Conservation (phyloP, 2,888 invertebrate species). For the Drosophila eohydei region DNA sequence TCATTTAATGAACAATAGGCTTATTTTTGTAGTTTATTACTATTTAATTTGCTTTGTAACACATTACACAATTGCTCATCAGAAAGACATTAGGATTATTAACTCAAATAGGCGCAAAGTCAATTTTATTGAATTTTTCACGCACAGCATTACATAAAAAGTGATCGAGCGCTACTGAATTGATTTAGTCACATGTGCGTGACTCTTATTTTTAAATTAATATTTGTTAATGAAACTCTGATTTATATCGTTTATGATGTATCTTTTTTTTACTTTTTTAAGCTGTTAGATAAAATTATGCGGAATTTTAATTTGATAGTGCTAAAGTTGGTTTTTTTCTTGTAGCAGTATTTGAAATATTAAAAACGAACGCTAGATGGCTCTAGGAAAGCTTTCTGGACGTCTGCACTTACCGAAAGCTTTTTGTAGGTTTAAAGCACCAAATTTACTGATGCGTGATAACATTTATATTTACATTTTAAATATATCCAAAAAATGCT, state of each 20-base stretch:
- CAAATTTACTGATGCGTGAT: background rate
- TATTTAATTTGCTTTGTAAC: background rate
- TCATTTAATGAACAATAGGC: background rate
- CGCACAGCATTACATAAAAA: background rate
- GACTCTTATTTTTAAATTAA: constrained; percentile 31
- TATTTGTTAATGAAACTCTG: constrained; percentile 3
- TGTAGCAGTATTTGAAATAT: background rate
- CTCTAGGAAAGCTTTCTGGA: background rate
- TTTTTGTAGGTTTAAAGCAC: background rate
- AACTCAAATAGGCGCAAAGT: background rate
- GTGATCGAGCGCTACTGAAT: background rate
- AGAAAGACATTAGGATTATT: constrained; percentile 48
- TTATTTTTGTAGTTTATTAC: background rate
- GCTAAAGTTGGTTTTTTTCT: background rate
- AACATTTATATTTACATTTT: background rate
- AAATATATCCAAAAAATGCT: background rate
- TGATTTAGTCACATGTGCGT: constrained; percentile 34
- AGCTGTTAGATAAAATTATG: background rate
- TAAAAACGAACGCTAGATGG: constrained; percentile 5
- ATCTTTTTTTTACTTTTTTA: too few species aligned
- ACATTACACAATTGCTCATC: constrained; percentile 22
- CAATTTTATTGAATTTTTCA: constrained; percentile 2
- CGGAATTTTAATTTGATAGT: background rate
- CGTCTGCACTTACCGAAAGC: background rate
- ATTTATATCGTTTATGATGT: background rate